phyloP scores from a whole-genome alignment of 2,797 vertebrate species.

The Melanotaenia parkinsoni region DNA sequence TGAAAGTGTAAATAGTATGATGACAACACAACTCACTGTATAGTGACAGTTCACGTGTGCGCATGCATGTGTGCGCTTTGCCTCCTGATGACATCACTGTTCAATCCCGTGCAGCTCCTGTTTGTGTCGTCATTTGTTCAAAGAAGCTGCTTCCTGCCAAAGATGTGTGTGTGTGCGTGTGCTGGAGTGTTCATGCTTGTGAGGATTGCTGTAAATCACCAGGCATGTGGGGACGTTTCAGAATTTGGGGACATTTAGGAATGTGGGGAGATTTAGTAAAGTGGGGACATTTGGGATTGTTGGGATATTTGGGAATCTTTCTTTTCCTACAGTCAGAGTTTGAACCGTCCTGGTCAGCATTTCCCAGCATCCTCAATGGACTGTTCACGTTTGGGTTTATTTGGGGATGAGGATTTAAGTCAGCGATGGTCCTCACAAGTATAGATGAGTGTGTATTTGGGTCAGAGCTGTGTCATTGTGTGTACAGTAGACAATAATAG shows the following conservation, averaged over 20 bases:
- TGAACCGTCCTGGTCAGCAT: background rate
- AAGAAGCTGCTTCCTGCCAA: slow-evolving; percentile 65
- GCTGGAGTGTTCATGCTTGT: background rate
- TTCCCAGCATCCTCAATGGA: background rate
- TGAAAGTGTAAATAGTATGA: background rate
- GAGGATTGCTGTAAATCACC: background rate
- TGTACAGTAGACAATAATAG: slow-evolving; percentile 25
- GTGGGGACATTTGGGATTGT: too few relatives aligned
- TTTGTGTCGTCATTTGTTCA: slow-evolving; percentile 15
- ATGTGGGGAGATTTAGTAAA: too few relatives aligned
- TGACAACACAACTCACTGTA: background rate
- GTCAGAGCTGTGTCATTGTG: slow-evolving; percentile 15
- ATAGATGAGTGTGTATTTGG: background rate
- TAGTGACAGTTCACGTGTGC: background rate
- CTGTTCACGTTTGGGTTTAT: too few relatives aligned
- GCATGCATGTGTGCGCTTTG: background rate
- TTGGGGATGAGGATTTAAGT: background rate
- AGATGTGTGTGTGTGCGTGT: slow-evolving; percentile 35
- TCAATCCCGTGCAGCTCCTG: slow-evolving; percentile 27
- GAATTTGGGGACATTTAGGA: background rate
- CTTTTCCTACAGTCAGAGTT: too few relatives aligned
- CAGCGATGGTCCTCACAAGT: slow-evolving; percentile 12
- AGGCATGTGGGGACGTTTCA: background rate
- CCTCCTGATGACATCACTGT: slow-evolving; percentile 22
- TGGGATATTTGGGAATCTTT: too few relatives aligned